A percentile compares a stretch with the other conserved stretches of the same genome.
Evolutionary conservation across 1,140 invertebrate genomes (phyloP).

Genomic region (Drosophila kikkawai): DNA sequence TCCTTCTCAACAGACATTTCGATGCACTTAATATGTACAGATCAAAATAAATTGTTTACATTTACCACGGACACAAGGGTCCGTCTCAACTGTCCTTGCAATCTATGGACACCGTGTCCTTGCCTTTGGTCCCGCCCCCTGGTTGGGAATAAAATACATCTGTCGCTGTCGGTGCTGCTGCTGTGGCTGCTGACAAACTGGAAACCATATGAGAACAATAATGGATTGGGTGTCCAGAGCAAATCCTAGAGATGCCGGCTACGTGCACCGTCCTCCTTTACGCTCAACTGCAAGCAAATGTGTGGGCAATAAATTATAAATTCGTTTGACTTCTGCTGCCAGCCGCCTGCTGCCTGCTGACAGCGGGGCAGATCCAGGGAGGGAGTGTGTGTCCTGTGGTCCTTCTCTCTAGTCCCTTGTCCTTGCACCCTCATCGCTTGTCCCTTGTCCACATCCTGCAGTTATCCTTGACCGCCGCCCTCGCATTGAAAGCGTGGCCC

Average conservation of each 20-base stretch:
- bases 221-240: conserved; percentile 51
- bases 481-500: conserved; percentile 64
- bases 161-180: conserved; percentile 45
- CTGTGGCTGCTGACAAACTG: conserved; percentile 69
- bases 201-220: conserved; percentile 80
- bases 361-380: conserved; percentile 23
- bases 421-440: conserved; percentile 14
- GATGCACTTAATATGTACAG: conserved; percentile 57
- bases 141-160: conserved; percentile 61
- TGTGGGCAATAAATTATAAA: conserved; percentile 77
- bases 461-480: conserved; percentile 80
- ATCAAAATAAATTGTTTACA: conserved; percentile 63
- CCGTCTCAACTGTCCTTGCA: conserved; percentile 20
- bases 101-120: background rate
- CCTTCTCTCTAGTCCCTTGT: conserved; percentile 8
- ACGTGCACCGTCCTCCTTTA: conserved; percentile 62
- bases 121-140: conserved; percentile 35
- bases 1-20: conserved; percentile 24
- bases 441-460: conserved; percentile 39
- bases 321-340: conserved; percentile 81
- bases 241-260: conserved; percentile 47
- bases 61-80: conserved; percentile 36
- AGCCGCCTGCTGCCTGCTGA: conserved; percentile 49
- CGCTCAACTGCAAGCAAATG: conserved; percentile 77
- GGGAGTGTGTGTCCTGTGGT: conserved; percentile 25